phyloP scores from a whole-genome alignment of 2,888 invertebrate genomes.

The Drosophila koepferae region DNA sequence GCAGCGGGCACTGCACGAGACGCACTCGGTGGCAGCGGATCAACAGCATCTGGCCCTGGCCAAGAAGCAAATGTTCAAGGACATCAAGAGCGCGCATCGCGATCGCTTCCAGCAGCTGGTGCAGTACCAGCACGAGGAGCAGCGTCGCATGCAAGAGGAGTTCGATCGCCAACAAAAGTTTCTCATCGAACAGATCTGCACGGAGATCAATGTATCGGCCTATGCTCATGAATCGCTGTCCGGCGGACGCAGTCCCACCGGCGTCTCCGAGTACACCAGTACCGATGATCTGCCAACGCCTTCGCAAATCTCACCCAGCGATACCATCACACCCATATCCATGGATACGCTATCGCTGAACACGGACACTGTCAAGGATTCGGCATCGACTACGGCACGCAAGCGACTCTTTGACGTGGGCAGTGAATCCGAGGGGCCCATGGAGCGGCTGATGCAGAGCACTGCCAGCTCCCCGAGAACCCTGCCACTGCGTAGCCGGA shows the following conservation, averaged over 20 bases:
- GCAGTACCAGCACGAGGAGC: constrained; percentile 88
- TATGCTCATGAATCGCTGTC: constrained; percentile 34
- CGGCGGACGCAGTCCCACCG: constrained; percentile 20
- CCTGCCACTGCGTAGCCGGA: constrained; percentile 23
- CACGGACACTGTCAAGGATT: not conserved
- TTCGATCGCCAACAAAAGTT: constrained; percentile 89
- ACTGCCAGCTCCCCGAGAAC: constrained; percentile 42
- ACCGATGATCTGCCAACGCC: constrained; percentile 51
- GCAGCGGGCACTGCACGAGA: constrained; percentile 38
- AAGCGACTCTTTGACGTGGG: constrained; percentile 52
- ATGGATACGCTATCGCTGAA: not conserved
- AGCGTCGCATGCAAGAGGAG: constrained; percentile 87
- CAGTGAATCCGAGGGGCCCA: constrained; percentile 12
- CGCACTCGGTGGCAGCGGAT: constrained; percentile 17
- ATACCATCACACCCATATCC: constrained; percentile 4
- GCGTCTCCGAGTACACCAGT: constrained; percentile 53
- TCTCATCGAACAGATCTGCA: constrained; percentile 85
- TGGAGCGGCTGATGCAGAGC: constrained; percentile 21
- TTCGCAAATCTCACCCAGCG: constrained; percentile 11
- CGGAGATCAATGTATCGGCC: constrained; percentile 63
- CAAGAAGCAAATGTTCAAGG: constrained; percentile 49
- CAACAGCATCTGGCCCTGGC: constrained; percentile 40
- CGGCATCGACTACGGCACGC: constrained; percentile 26
- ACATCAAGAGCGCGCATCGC: constrained; percentile 88
- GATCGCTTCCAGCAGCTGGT: constrained; percentile 88